These are phyloP conservation scores for Oreochromis aureus DNA, from an alignment of 2,113 vertebrate species.

Conservation along the genomic window DNA sequence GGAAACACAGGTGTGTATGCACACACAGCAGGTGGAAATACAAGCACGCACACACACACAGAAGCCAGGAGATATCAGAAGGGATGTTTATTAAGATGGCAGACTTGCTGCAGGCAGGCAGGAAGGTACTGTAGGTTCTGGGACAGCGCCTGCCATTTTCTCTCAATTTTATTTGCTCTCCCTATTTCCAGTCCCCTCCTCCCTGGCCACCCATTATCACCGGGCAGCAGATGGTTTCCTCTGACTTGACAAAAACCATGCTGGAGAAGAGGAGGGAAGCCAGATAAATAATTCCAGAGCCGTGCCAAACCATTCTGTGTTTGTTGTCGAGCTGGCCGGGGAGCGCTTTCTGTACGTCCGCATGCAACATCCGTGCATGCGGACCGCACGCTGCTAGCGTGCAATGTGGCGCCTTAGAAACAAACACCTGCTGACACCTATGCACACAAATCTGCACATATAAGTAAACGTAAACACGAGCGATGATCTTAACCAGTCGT, in stretches of 20 bases:
- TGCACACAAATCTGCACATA: not conserved
- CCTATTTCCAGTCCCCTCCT: conserved; percentile 53
- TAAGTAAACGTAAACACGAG: not conserved
- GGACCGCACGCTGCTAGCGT: conserved; percentile 1
- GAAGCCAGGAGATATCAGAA: conserved; percentile 26
- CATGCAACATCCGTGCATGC: not conserved
- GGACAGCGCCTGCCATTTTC: conserved; percentile 55
- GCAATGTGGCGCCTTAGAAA: not conserved
- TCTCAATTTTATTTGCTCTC: conserved; percentile 57
- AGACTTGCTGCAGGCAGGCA: conserved; percentile 40
- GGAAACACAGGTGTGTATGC: not conserved
- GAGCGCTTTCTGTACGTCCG: not conserved
- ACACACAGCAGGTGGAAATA: not conserved
- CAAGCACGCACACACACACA: not conserved
- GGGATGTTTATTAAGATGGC: conserved; percentile 57
- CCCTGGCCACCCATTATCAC: conserved; percentile 71
- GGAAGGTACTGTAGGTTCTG: conserved; percentile 48
- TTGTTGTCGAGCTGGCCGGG: conserved; percentile 54
- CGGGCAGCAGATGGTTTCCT: conserved; percentile 72
- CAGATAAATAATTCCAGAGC: conserved; percentile 58
- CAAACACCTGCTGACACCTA: not conserved
- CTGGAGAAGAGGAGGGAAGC: conserved; percentile 48
- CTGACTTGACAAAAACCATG: conserved; percentile 72
- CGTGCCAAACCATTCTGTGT: conserved; percentile 51
- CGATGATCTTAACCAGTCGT: not conserved